phyloP scores from a whole-genome alignment of 1,140 invertebrate species.

The Rhyacophila brunnea region DNA sequence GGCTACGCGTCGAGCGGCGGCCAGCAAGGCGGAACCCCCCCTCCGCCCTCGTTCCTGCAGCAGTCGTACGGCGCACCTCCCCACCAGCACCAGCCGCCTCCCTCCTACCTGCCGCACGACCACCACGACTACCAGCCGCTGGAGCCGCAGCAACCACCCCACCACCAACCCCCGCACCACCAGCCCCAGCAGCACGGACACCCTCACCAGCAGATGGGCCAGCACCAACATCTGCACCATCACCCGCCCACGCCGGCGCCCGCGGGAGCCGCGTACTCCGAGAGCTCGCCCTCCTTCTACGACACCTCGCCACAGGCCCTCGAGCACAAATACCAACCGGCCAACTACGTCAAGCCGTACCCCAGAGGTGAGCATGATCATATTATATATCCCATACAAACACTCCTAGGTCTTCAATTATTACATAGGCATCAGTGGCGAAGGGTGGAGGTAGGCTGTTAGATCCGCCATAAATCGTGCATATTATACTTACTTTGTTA shows the following conservation, averaged over 20 bases:
- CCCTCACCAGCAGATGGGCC: conserved; percentile 42
- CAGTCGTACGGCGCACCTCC: conserved; percentile 42
- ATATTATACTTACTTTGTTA: no score
- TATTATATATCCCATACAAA: no score
- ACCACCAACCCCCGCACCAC: conserved; percentile 28
- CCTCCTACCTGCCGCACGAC: conserved; percentile 42
- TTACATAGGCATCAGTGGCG: no score
- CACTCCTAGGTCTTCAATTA: no score
- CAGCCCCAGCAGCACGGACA: conserved; percentile 26
- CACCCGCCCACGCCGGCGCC: conserved; percentile 55
- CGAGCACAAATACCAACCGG: conserved; percentile 68
- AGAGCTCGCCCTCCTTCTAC: conserved; percentile 76
- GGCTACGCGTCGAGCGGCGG: conserved; percentile 47
- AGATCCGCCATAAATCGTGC: no score
- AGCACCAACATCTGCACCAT: conserved; percentile 49
- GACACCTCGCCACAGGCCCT: conserved; percentile 60
- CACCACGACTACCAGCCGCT: conserved; percentile 46
- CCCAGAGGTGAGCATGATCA: conserved; percentile 60
- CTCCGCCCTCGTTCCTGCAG: conserved; percentile 46
- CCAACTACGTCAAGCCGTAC: conserved; percentile 66
- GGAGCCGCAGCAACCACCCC: conserved; percentile 45
- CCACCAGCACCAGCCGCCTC: conserved; percentile 45
- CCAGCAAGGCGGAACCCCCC: conserved; percentile 29
- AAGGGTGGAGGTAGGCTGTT: no score
- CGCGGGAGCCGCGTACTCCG: conserved; percentile 57